These are phyloP conservation scores for Drosophila gunungcola DNA, from an alignment of 1,140 invertebrate species.

Conservation along the genomic window DNA sequence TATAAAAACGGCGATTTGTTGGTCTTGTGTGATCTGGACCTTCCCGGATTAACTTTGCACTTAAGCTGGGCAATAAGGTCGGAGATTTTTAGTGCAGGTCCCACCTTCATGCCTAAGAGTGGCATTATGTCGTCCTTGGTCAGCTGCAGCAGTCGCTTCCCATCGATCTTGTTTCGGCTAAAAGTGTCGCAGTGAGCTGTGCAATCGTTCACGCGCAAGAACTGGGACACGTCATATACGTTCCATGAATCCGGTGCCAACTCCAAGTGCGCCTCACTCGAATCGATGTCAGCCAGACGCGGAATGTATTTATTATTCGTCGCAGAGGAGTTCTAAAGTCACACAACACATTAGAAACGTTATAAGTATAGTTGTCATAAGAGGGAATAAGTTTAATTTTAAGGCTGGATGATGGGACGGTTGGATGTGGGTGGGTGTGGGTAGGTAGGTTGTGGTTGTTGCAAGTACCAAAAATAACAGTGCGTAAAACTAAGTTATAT, in stretches of 20 bases:
- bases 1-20: slow-evolving; percentile 84
- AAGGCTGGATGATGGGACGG: slow-evolving; percentile 14
- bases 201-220: slow-evolving; percentile 95
- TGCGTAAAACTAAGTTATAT: slow-evolving; percentile 75
- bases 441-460: slow-evolving; percentile 8
- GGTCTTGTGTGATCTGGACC: slow-evolving; percentile 78
- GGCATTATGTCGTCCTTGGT: slow-evolving; percentile 96
- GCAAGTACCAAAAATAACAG: slow-evolving; percentile 79
- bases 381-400: not conserved
- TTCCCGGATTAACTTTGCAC: slow-evolving; percentile 81
- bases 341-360: slow-evolving; percentile 8
- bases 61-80: slow-evolving; percentile 95
- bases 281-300: slow-evolving; percentile 72
- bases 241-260: slow-evolving; percentile 92
- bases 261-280: slow-evolving; percentile 85
- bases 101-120: slow-evolving; percentile 96
- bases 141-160: slow-evolving; percentile 91
- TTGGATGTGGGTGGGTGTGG: slow-evolving; percentile 1
- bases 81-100: slow-evolving; percentile 96
- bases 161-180: slow-evolving; percentile 90
- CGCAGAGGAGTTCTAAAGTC: slow-evolving; percentile 72
- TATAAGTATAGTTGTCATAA: slow-evolving; percentile 2
- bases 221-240: slow-evolving; percentile 93
- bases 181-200: slow-evolving; percentile 95
- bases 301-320: slow-evolving; percentile 84